Evolutionary conservation across 2,888 invertebrate species (phyloP).

Genomic region (Cheilosia urbana): DNA sequence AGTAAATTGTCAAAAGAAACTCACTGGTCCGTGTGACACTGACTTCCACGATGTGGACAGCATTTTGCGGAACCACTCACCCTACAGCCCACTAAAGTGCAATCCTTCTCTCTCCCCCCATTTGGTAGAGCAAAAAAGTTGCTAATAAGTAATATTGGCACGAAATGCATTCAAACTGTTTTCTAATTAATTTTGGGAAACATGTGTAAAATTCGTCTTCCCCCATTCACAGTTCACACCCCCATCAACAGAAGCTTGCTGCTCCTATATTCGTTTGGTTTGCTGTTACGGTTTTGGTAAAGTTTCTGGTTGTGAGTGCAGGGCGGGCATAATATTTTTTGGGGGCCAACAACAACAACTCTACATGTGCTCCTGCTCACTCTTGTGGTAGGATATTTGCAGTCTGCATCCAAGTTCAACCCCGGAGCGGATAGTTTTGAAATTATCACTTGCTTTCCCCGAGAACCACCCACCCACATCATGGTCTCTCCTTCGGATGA

Average conservation of each 20-base stretch:
- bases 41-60: too few species aligned
- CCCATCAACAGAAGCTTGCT: not conserved
- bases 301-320: constrained; percentile 39
- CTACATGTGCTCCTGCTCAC: constrained; percentile 59
- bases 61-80: too few species aligned
- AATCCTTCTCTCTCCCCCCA: not conserved
- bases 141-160: constrained; percentile 69
- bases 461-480: constrained; percentile 1
- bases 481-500: constrained; percentile 11
- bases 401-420: constrained; percentile 46
- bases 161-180: constrained; percentile 71
- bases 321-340: constrained; percentile 28
- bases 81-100: not conserved
- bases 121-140: constrained; percentile 33
- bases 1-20: too few species aligned
- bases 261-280: constrained; percentile 7
- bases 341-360: constrained; percentile 12
- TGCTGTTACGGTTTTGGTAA: constrained; percentile 27
- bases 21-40: too few species aligned
- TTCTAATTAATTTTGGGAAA: constrained; percentile 71
- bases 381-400: constrained; percentile 43
- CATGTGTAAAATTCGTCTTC: constrained; percentile 61
- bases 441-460: constrained; percentile 61
- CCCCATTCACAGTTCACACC: constrained; percentile 2
- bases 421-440: constrained; percentile 41